Percentiles rank a stretch among this genome's conserved stretches.
phyloP scores from a whole-genome alignment of 1,140 invertebrate species.

The Microplitis mediator region DNA sequence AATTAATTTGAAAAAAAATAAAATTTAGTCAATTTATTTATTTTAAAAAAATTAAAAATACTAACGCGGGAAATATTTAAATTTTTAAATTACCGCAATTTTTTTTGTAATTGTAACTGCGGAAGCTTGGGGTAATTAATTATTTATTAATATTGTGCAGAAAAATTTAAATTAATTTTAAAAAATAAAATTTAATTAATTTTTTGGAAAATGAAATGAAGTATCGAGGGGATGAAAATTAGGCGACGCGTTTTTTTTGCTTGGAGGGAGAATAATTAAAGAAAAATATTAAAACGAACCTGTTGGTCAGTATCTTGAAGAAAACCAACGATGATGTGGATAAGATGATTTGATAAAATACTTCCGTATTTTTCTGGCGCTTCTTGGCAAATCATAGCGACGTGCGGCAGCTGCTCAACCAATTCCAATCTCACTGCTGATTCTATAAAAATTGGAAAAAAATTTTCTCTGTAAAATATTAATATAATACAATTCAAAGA shows the following conservation, averaged over 20 bases:
- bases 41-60: constrained; percentile 42
- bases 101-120: no score
- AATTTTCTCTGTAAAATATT: background rate
- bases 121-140: no score
- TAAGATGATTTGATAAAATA: constrained; percentile 60
- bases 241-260: background rate
- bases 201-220: no score
- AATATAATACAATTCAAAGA: constrained; percentile 6
- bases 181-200: no score
- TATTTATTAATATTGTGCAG: no score
- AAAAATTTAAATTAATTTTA: no score
- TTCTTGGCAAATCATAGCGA: constrained; percentile 69
- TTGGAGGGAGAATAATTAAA: background rate
- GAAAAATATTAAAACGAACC: constrained; percentile 53
- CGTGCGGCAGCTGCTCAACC: constrained; percentile 70
- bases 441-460: constrained; percentile 58
- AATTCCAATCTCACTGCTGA: constrained; percentile 66
- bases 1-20: no score
- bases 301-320: constrained; percentile 67
- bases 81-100: no score
- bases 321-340: constrained; percentile 68
- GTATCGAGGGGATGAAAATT: no score
- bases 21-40: constrained; percentile 63
- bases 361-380: constrained; percentile 53
- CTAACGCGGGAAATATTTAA: no score